These are phyloP conservation scores for Idaea aversata DNA, from an alignment of 2,888 invertebrate species.

Conservation along the genomic window DNA sequence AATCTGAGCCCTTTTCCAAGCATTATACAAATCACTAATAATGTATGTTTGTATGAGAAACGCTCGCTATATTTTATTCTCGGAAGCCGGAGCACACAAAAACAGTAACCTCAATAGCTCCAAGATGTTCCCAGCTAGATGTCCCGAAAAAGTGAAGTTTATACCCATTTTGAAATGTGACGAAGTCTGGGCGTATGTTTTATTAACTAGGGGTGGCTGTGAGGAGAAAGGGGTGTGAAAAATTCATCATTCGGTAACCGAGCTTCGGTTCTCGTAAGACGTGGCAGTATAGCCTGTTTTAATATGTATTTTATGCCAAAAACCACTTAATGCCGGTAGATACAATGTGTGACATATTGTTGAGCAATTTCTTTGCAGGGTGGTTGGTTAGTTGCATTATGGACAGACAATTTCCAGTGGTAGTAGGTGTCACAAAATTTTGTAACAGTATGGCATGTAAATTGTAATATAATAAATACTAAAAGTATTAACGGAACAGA, in stretches of 20 bases:
- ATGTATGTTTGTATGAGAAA: neutral
- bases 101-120: neutral
- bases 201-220: constrained; percentile 56
- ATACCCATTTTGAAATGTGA: constrained; percentile 52
- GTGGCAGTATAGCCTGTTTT: constrained; percentile 46
- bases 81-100: neutral
- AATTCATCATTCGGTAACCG: constrained; percentile 54
- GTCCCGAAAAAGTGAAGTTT: constrained; percentile 1
- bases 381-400: neutral
- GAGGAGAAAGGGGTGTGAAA: constrained; percentile 54
- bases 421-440: too few species aligned
- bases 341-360: neutral
- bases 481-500: neutral
- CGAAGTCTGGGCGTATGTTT: constrained; percentile 68
- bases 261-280: constrained; percentile 43
- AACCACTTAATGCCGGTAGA: constrained; percentile 36
- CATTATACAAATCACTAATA: neutral
- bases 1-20: neutral
- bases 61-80: neutral
- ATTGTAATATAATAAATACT: neutral
- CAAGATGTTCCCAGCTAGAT: constrained; percentile 1
- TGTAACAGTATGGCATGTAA: neutral
- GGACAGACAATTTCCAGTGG: too few species aligned
- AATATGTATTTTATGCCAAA: constrained; percentile 53
- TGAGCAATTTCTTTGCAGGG: neutral